Evolutionary conservation across 2,113 vertebrate species (phyloP).

Genomic region (Plestiodon gilberti): DNA sequence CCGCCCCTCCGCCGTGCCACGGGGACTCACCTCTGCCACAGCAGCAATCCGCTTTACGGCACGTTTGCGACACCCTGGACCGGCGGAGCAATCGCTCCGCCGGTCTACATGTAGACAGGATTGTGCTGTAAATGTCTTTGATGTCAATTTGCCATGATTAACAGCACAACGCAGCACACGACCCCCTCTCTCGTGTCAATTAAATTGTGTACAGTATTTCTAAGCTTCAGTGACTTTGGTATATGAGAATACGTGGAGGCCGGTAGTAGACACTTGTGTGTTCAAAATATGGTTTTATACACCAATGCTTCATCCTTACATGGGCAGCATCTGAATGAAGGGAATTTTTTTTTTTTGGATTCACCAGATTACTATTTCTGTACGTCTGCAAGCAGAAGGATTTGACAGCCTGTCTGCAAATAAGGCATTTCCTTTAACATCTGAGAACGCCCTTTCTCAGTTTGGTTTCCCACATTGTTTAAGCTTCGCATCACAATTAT

Average conservation of each 20-base stretch:
- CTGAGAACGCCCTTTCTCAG: neutral
- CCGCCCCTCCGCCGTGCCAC: too few relatives aligned
- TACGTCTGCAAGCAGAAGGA: slow-evolving; percentile 34
- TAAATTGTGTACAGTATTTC: neutral
- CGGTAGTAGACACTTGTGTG: neutral
- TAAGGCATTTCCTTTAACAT: slow-evolving; percentile 45
- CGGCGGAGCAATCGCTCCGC: too few relatives aligned
- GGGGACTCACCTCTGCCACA: too few relatives aligned
- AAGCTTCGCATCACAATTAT: slow-evolving; percentile 34
- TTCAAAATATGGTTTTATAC: neutral
- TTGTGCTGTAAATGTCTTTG: neutral
- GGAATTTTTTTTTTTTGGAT: neutral
- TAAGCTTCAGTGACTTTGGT: slow-evolving; percentile 15
- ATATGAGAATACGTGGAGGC: neutral
- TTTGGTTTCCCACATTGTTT: slow-evolving; percentile 52
- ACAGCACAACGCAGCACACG: neutral
- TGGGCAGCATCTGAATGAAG: slow-evolving; percentile 17
- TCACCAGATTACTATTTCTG: slow-evolving; percentile 29
- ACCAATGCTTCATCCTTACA: neutral
- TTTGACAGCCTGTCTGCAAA: slow-evolving; percentile 36
- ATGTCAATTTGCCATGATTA: neutral
- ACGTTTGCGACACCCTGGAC: too few relatives aligned
- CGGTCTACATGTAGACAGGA: too few relatives aligned
- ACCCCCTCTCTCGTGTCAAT: neutral
- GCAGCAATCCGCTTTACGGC: too few relatives aligned